Conservation (phyloP, 1,140 invertebrate genomes). For the Steinernema feltiae region DNA sequence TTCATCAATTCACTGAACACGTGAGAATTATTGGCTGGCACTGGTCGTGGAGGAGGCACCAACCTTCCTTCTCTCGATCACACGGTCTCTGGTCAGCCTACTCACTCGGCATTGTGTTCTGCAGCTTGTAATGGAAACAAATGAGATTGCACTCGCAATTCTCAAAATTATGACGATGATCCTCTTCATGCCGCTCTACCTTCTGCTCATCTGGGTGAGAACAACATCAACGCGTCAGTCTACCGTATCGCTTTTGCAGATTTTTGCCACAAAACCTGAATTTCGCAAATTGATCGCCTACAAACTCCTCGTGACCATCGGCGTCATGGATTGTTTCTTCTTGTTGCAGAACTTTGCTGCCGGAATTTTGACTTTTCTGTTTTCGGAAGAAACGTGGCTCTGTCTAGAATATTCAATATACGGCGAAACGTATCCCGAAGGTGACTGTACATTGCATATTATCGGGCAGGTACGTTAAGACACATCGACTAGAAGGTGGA, state of each 20-base stretch:
- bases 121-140: no score
- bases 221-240: background rate
- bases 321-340: background rate
- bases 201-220: background rate
- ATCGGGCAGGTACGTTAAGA: background rate
- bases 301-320: background rate
- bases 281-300: background rate
- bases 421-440: background rate
- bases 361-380: background rate
- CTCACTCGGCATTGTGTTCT: no score
- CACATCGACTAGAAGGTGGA: no score
- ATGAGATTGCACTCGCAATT: background rate
- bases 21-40: no score
- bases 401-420: background rate
- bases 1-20: no score
- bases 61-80: no score
- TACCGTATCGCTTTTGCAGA: no score
- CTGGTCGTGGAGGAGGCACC: no score
- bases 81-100: no score
- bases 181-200: background rate
- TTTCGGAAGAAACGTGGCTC: background rate
- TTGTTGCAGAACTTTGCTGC: background rate
- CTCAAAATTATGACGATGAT: background rate
- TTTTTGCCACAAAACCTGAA: background rate
- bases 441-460: background rate